phyloP scores from a whole-genome alignment of 2,888 invertebrate genomes.

The Trileptium ribeirensis region DNA sequence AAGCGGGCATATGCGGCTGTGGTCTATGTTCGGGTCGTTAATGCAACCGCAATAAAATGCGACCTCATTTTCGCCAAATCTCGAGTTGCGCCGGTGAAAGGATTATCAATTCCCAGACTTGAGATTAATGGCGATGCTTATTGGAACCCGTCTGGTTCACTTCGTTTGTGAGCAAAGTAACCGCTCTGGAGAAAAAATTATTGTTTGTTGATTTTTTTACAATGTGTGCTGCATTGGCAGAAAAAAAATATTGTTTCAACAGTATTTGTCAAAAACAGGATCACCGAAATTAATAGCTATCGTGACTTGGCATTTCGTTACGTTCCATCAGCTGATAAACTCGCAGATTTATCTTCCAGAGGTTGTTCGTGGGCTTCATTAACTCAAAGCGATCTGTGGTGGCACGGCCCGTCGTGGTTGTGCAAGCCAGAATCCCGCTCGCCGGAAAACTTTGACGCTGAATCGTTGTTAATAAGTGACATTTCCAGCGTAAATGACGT shows the following conservation, averaged over 20 bases:
- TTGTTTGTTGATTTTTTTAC: slow-evolving; percentile 35
- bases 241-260: neutral
- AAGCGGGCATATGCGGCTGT: slow-evolving; percentile 35
- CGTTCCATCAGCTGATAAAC: slow-evolving; percentile 39
- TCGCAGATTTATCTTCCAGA: slow-evolving; percentile 42
- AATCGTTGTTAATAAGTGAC: too few species aligned
- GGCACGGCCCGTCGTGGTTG: slow-evolving; percentile 40
- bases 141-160: slow-evolving; percentile 22
- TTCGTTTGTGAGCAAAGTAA: slow-evolving; percentile 31
- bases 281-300: slow-evolving; percentile 36
- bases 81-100: slow-evolving; percentile 38
- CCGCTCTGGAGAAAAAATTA: slow-evolving; percentile 24
- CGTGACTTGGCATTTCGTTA: slow-evolving; percentile 36
- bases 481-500: too few species aligned
- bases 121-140: slow-evolving; percentile 19
- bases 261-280: slow-evolving; percentile 38
- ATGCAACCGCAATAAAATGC: neutral
- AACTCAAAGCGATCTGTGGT: slow-evolving; percentile 33
- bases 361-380: slow-evolving; percentile 32
- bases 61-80: slow-evolving; percentile 31
- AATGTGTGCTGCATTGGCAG: slow-evolving; percentile 37
- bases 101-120: slow-evolving; percentile 34
- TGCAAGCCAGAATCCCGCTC: too few species aligned
- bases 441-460: too few species aligned
- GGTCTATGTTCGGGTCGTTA: slow-evolving; percentile 30